phyloP scores from a whole-genome alignment of 2,797 vertebrate species.

The Pangasius krempfi region DNA sequence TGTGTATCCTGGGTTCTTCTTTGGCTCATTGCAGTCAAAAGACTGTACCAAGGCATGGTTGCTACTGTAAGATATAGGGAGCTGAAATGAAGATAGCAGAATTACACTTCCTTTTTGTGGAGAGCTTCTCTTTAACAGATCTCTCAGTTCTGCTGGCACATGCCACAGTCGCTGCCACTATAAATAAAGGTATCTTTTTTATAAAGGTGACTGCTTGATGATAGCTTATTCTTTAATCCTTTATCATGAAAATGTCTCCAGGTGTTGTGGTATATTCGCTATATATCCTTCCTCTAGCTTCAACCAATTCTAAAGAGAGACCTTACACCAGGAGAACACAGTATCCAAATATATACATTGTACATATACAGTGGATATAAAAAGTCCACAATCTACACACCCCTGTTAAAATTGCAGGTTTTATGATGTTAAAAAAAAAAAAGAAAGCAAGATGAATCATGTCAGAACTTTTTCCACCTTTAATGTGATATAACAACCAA shows the following conservation, averaged over 20 bases:
- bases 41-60: neutral
- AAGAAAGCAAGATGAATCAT: neutral
- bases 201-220: too few species aligned
- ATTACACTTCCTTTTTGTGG: neutral
- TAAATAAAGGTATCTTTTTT: too few species aligned
- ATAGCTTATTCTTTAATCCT: neutral
- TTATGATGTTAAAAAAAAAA: neutral
- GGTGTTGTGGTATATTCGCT: neutral
- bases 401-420: neutral
- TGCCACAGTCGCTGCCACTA: neutral
- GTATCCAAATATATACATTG: neutral
- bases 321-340: neutral
- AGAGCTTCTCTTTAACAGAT: neutral
- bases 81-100: neutral
- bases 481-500: neutral
- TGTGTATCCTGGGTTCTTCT: neutral
- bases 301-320: neutral
- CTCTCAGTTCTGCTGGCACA: conserved; percentile 25
- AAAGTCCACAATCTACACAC: neutral
- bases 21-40: neutral
- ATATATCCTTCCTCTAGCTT: neutral
- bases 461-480: neutral
- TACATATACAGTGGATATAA: neutral
- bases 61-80: neutral
- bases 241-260: neutral